Evolutionary conservation across 2,888 invertebrate species (phyloP).

Genomic region (Chrysotoxum bicinctum): DNA sequence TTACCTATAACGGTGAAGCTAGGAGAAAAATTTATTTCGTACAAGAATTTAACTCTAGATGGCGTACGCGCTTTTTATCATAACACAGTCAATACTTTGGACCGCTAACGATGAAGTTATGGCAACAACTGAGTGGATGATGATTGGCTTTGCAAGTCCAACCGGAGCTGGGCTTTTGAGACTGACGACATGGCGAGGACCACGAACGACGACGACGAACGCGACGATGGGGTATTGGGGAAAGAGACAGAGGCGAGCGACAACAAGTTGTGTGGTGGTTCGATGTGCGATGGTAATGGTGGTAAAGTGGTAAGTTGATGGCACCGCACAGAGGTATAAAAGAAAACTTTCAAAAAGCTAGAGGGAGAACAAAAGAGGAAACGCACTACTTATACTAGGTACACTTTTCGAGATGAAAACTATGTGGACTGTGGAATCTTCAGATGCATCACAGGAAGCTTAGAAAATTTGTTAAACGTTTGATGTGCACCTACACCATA

Average conservation of each 20-base stretch:
- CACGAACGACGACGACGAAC: constrained; percentile 24
- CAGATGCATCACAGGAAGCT: constrained; percentile 12
- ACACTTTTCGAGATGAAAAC: constrained; percentile 29
- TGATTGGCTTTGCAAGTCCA: constrained; percentile 58
- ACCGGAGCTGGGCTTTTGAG: constrained; percentile 52
- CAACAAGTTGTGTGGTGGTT: constrained; percentile 67
- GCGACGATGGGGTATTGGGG: neutral
- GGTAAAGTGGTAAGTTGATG: constrained; percentile 29
- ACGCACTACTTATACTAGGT: constrained; percentile 61
- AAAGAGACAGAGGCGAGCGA: constrained; percentile 47
- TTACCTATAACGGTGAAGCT: neutral
- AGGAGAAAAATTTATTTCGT: constrained; percentile 44
- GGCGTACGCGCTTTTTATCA: constrained; percentile 39
- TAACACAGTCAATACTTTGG: constrained; percentile 24
- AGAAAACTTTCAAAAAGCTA: constrained; percentile 55
- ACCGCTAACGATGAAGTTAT: constrained; percentile 69
- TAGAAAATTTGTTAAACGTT: constrained; percentile 44
- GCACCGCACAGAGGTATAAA: neutral
- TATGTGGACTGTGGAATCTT: neutral
- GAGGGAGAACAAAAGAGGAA: constrained; percentile 67
- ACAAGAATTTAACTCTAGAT: constrained; percentile 28
- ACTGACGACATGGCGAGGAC: constrained; percentile 11
- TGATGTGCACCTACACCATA: constrained; percentile 45
- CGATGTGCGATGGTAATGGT: constrained; percentile 57
- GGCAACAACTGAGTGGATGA: constrained; percentile 67